phyloP scores from a whole-genome alignment of 1,140 invertebrate species.

The Thereuonema tuberculata region DNA sequence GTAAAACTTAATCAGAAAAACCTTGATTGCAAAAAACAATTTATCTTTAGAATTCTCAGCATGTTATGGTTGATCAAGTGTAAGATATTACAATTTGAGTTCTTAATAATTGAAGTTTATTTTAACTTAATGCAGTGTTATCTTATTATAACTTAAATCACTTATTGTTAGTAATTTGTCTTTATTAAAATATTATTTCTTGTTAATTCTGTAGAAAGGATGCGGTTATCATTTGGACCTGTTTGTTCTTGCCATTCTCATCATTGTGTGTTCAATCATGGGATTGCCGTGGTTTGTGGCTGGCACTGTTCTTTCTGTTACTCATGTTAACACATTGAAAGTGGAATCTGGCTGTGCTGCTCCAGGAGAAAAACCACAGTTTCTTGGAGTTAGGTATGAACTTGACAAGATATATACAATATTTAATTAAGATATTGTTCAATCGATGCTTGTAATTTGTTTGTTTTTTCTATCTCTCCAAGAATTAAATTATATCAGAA shows the following conservation, averaged over 20 bases:
- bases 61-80: no score
- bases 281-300: constrained; percentile 92
- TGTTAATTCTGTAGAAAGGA: constrained; percentile 69
- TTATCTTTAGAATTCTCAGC: no score
- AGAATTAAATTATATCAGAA: no score
- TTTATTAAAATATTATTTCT: constrained; percentile 11
- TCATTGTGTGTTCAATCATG: constrained; percentile 81
- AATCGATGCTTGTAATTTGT: no score
- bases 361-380: constrained; percentile 95
- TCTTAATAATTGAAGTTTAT: no score
- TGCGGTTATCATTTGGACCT: constrained; percentile 96
- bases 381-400: constrained; percentile 71
- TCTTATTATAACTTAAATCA: no score
- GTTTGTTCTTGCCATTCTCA: constrained; percentile 76
- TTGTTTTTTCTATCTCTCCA: no score
- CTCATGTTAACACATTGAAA: constrained; percentile 95
- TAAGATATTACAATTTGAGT: no score
- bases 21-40: no score
- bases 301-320: constrained; percentile 96
- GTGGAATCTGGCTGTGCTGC: constrained; percentile 91
- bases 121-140: no score
- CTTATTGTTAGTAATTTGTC: neutral
- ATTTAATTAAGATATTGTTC: no score
- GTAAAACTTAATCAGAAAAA: no score
- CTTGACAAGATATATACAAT: constrained; percentile 7